These are phyloP conservation scores for Notamacropus eugenii DNA, from an alignment of 2,797 vertebrate genomes.

Conservation along the genomic window DNA sequence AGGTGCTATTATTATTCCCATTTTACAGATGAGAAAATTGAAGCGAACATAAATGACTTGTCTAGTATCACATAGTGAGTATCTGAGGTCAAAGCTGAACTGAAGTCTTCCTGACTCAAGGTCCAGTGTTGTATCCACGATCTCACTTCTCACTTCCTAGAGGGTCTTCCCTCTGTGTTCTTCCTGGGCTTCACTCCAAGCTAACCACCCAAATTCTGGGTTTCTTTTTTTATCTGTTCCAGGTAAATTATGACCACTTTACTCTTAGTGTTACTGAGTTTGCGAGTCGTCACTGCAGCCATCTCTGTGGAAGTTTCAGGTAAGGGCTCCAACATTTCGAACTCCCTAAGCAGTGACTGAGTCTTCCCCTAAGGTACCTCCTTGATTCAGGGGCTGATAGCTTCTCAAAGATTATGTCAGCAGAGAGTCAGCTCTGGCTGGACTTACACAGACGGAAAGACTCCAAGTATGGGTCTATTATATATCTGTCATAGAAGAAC, in stretches of 20 bases:
- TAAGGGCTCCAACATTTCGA: conserved; percentile 69
- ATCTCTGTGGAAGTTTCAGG: conserved; percentile 87
- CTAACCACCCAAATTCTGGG: conserved; percentile 12
- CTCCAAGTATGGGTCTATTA: neutral
- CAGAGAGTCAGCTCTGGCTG: neutral
- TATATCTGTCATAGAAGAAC: neutral
- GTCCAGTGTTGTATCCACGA: neutral
- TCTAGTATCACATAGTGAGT: neutral
- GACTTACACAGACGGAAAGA: neutral
- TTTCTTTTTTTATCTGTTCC: conserved; percentile 78
- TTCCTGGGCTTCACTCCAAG: accelerated
- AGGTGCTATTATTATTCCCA: neutral
- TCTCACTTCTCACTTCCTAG: neutral
- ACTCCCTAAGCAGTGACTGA: neutral
- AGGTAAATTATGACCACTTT: conserved; percentile 94
- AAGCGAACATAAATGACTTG: neutral
- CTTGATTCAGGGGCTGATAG: neutral
- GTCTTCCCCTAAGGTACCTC: neutral
- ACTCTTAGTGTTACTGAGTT: conserved; percentile 90
- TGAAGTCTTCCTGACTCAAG: neutral
- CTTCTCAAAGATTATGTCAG: neutral
- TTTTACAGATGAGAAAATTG: neutral
- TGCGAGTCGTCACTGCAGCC: conserved; percentile 88
- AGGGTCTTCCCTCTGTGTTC: neutral
- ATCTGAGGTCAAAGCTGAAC: neutral